Conservation (phyloP, 2,113 vertebrate genomes). For the Rhinolophus sinicus region DNA sequence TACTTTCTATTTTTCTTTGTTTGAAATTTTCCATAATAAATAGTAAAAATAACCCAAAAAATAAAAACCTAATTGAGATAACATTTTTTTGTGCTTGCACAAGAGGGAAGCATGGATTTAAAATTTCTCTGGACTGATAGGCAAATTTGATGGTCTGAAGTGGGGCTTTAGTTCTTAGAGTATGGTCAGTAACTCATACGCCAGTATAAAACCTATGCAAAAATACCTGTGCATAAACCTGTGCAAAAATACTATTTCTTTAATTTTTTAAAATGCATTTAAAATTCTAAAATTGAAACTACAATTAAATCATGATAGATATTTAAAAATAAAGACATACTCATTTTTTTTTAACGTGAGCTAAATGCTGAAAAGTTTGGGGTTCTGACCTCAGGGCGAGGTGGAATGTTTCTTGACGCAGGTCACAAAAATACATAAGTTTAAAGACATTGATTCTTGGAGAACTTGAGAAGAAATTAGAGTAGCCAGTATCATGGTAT, state of each 20-base stretch:
- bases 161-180: neutral
- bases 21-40: neutral
- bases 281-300: conserved; percentile 17
- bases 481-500: neutral
- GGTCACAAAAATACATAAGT: neutral
- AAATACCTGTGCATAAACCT: neutral
- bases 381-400: neutral
- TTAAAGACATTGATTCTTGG: neutral
- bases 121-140: neutral
- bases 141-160: neutral
- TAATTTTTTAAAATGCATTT: neutral
- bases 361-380: conserved; percentile 26
- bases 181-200: neutral
- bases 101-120: neutral
- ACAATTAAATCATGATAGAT: neutral
- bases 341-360: conserved; percentile 6
- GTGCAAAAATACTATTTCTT: neutral
- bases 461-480: neutral
- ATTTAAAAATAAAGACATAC: neutral
- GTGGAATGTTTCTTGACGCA: neutral
- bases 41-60: neutral
- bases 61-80: neutral
- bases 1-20: neutral
- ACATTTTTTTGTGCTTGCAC: neutral
- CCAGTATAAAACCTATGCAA: neutral